phyloP scores from a whole-genome alignment of 2,888 invertebrate species.

The Silvanus unidentatus region DNA sequence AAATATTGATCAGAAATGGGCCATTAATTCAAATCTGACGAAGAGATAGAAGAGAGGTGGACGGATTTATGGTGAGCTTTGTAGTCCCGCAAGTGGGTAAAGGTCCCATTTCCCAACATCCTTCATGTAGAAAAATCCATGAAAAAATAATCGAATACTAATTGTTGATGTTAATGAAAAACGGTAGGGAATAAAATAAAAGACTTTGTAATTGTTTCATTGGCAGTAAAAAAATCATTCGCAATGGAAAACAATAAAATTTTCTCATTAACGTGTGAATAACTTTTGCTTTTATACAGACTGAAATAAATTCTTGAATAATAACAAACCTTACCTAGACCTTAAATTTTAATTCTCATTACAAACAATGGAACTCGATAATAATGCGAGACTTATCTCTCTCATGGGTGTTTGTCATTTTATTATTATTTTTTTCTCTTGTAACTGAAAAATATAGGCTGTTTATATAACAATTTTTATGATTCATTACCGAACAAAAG shows the following conservation, averaged over 20 bases:
- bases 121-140: background rate
- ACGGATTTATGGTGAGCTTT: too few relatives aligned
- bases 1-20: too few relatives aligned
- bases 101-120: too few relatives aligned
- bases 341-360: constrained; percentile 42
- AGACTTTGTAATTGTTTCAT: background rate
- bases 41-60: too few relatives aligned
- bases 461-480: constrained; percentile 26
- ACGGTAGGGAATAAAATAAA: too few relatives aligned
- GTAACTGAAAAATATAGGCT: constrained; percentile 23
- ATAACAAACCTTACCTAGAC: constrained; percentile 37
- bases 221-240: constrained; percentile 3
- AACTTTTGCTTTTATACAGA: constrained; percentile 14
- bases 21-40: too few relatives aligned
- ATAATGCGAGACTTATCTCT: background rate
- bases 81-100: background rate
- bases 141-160: background rate
- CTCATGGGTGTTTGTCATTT: too few relatives aligned
- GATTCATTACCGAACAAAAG: constrained; percentile 27
- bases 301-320: constrained; percentile 2
- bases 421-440: too few relatives aligned
- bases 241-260: constrained; percentile 9
- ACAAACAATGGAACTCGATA: constrained; percentile 32
- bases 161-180: background rate
- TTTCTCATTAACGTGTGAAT: constrained; percentile 13